Evolutionary conservation across 2,888 invertebrate species (phyloP).

Genomic region (Trichopria drosophilae): DNA sequence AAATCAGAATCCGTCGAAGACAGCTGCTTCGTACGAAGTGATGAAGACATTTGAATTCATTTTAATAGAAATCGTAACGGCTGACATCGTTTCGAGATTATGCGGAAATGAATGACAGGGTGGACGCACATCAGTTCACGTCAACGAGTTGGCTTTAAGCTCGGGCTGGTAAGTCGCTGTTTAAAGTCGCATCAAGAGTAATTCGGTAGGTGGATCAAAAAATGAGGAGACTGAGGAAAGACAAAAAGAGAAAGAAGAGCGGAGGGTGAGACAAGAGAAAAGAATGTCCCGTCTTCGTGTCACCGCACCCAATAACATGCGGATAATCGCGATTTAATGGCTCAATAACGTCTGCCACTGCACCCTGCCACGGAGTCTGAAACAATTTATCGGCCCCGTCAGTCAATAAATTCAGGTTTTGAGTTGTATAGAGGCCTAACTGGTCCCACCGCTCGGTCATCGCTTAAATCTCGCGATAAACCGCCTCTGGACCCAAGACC

Average conservation of each 20-base stretch:
- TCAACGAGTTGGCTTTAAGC: too few species aligned
- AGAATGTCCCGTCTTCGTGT: conserved; percentile 43
- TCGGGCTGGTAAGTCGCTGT: too few species aligned
- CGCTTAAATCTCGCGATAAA: conserved; percentile 27
- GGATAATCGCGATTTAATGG: conserved; percentile 55
- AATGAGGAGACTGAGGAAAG: not conserved
- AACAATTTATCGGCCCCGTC: conserved; percentile 51
- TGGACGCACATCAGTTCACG: too few species aligned
- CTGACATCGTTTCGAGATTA: too few species aligned
- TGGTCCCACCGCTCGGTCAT: conserved; percentile 25
- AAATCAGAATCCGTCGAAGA: too few species aligned
- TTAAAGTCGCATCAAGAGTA: not conserved
- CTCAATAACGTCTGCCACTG: conserved; percentile 51
- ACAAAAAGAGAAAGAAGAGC: conserved; percentile 4
- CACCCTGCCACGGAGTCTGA: conserved; percentile 37
- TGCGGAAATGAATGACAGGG: too few species aligned
- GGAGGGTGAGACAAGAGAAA: conserved; percentile 25
- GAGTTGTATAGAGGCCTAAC: conserved; percentile 38
- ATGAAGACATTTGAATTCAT: too few species aligned
- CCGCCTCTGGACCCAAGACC: conserved; percentile 8
- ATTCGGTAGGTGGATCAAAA: not conserved
- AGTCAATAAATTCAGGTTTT: conserved; percentile 53
- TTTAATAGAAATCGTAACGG: too few species aligned
- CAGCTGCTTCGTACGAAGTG: too few species aligned
- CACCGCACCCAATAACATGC: conserved; percentile 50